Percentiles rank a stretch among this genome's conserved stretches.
Conservation (phyloP, 2,888 invertebrate species). For the Dicycla oo region DNA sequence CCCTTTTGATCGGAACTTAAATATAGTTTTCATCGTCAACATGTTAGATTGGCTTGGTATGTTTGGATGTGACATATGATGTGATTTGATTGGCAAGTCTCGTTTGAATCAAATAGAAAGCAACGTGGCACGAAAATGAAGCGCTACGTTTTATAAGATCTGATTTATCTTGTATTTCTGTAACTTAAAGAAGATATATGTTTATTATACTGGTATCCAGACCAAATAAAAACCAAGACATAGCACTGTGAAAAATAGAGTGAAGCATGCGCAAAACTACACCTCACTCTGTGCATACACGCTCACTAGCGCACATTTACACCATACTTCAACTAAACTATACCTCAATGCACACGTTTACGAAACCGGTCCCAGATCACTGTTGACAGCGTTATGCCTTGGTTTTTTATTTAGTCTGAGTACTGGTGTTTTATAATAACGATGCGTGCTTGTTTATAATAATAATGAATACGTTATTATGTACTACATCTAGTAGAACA, state of each 20-base stretch:
- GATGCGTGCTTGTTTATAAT: background rate
- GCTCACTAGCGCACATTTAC: too few species aligned
- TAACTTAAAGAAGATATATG: background rate
- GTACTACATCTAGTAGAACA: background rate
- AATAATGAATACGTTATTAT: background rate
- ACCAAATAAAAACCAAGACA: too few species aligned
- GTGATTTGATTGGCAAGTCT: conserved; percentile 29
- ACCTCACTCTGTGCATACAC: too few species aligned
- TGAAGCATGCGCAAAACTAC: too few species aligned
- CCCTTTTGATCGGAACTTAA: conserved; percentile 6
- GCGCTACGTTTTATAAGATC: background rate
- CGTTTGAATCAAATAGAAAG: conserved; percentile 24
- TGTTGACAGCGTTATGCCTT: too few species aligned
- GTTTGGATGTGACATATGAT: conserved; percentile 3
- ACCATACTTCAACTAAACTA: too few species aligned
- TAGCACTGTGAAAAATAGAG: too few species aligned
- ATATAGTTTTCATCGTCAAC: conserved; percentile 10
- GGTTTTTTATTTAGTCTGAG: too few species aligned
- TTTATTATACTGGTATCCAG: background rate
- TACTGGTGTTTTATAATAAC: background rate
- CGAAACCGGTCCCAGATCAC: too few species aligned
- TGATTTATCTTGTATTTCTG: background rate
- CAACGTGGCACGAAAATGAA: background rate
- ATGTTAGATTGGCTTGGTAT: conserved; percentile 17
- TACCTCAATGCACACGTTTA: too few species aligned